These are phyloP conservation scores for Pseudochirops corinnae DNA, from an alignment of 2,797 vertebrate species.

Conservation along the genomic window DNA sequence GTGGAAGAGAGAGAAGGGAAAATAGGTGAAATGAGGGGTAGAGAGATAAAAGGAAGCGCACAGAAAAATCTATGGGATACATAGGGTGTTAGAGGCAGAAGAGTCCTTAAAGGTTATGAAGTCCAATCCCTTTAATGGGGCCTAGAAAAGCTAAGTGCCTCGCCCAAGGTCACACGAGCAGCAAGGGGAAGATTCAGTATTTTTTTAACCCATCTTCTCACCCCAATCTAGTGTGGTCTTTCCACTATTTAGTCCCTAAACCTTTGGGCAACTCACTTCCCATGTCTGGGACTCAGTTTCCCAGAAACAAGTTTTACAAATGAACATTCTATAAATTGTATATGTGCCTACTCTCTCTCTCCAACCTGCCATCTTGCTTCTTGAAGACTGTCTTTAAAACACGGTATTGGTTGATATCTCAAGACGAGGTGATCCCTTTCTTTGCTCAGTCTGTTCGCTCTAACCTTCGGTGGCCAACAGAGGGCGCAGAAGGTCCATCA, in stretches of 20 bases:
- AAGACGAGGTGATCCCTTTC: neutral
- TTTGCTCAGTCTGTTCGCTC: neutral
- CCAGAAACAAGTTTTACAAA: neutral
- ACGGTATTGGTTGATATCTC: neutral
- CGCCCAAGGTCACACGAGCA: neutral
- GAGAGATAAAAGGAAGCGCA: neutral
- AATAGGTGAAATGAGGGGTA: neutral
- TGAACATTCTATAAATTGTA: neutral
- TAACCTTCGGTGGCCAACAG: neutral
- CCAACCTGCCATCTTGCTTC: neutral
- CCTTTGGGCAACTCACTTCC: neutral
- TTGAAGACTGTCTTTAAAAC: neutral
- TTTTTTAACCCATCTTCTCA: neutral
- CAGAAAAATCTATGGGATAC: neutral
- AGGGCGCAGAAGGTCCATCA: constrained; percentile 44
- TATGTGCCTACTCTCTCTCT: neutral
- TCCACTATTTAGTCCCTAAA: neutral
- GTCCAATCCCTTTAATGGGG: neutral
- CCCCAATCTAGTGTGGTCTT: neutral
- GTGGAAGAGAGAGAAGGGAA: neutral
- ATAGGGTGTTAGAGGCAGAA: neutral
- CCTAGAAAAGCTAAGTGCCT: neutral
- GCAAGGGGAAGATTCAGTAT: neutral
- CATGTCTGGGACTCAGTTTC: neutral
- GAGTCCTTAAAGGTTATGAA: neutral